These are phyloP conservation scores for pig (Sus scrofa) DNA, from an alignment of 2,113 vertebrate genomes.

Conservation along the genomic window DNA sequence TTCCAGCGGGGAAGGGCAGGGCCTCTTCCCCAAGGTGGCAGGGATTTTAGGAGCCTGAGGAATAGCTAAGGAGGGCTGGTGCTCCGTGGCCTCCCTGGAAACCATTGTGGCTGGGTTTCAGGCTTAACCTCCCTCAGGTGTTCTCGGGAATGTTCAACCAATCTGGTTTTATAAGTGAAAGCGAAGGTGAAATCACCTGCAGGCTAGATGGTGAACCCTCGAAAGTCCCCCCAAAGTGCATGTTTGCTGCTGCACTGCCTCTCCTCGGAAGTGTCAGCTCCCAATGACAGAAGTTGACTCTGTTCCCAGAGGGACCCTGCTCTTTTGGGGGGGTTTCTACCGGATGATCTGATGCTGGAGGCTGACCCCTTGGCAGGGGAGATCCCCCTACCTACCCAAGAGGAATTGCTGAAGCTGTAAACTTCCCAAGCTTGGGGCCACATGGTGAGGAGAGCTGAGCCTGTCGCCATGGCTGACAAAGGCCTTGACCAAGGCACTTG, in stretches of 20 bases:
- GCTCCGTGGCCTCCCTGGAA: neutral
- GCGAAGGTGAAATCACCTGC: neutral
- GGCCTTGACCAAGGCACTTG: neutral
- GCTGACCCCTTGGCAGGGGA: neutral
- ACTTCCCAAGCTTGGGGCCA: neutral
- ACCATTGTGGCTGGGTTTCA: neutral
- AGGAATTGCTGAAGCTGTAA: neutral
- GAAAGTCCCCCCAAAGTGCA: neutral
- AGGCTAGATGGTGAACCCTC: neutral
- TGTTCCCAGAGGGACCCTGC: neutral
- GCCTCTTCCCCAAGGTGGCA: neutral
- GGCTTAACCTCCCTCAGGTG: neutral
- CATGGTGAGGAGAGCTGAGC: neutral
- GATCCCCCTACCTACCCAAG: neutral
- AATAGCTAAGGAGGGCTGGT: accelerated
- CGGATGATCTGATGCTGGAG: neutral
- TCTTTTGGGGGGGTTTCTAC: neutral
- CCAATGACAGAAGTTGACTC: neutral
- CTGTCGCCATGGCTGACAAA: no score
- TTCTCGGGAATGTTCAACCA: neutral
- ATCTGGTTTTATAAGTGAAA: neutral
- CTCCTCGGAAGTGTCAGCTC: neutral
- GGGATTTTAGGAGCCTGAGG: neutral
- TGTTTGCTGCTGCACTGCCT: neutral
- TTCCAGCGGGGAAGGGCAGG: neutral